These are phyloP conservation scores for Prosapia bicincta DNA, from an alignment of 2,888 invertebrate species.

Conservation along the genomic window DNA sequence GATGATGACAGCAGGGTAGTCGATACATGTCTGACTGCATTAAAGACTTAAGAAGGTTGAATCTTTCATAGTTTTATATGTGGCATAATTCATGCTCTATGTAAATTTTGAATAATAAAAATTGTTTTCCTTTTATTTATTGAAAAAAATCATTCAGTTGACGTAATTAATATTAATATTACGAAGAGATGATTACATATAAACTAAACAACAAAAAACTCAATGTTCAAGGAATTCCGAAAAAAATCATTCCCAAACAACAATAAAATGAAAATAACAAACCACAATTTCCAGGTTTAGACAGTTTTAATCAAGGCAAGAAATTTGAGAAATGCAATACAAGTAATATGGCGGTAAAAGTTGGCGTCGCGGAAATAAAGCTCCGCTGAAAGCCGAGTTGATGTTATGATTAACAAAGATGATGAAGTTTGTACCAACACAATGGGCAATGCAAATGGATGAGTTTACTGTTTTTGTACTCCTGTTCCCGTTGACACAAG, in stretches of 20 bases:
- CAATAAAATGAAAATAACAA: not conserved
- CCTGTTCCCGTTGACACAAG: not conserved
- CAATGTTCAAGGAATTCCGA: no score
- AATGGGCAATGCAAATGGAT: constrained; percentile 2
- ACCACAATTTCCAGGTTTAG: not conserved
- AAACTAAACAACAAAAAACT: no score
- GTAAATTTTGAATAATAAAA: no score
- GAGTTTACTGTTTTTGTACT: constrained; percentile 2
- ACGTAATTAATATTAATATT: no score
- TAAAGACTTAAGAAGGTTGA: no score
- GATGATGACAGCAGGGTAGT: no score
- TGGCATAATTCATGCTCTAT: no score
- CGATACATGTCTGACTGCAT: no score
- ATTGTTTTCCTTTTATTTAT: no score
- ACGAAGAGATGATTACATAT: no score
- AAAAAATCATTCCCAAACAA: not conserved
- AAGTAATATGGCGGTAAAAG: not conserved
- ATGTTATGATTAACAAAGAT: constrained; percentile 21
- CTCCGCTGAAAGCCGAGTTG: not conserved
- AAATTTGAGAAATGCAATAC: not conserved
- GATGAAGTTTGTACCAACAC: constrained; percentile 15
- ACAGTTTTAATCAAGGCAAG: not conserved
- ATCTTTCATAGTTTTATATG: no score
- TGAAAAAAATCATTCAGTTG: no score
- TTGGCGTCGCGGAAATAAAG: constrained; percentile 10